Evolutionary conservation across 2,113 vertebrate species (phyloP).

Genomic region (Anhinga anhinga): DNA sequence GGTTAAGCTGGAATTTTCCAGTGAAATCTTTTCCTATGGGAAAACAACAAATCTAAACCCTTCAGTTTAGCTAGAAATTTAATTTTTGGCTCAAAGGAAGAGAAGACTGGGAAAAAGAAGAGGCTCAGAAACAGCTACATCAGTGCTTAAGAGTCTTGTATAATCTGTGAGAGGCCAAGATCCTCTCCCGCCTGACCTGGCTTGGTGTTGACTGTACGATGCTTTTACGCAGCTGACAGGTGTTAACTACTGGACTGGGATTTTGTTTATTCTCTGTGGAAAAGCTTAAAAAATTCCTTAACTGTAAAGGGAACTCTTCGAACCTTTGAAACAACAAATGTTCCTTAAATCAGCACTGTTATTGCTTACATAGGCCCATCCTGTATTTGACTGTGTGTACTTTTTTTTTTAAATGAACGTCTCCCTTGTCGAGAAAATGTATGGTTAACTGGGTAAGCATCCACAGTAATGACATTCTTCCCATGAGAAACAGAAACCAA

Average conservation of each 20-base stretch:
- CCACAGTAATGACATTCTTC: neutral
- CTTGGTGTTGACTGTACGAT: neutral
- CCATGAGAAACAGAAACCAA: neutral
- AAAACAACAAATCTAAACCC: neutral
- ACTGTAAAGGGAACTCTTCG: neutral
- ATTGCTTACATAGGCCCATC: neutral
- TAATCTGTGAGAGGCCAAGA: neutral
- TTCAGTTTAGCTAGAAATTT: neutral
- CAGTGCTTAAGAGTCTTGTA: neutral
- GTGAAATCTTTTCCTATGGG: neutral
- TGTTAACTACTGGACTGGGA: neutral
- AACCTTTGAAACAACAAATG: neutral
- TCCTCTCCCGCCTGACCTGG: neutral
- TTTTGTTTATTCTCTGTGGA: neutral
- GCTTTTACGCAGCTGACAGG: neutral
- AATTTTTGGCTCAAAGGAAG: neutral
- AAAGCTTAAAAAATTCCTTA: neutral
- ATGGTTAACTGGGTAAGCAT: neutral
- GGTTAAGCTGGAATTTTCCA: slow-evolving; percentile 37
- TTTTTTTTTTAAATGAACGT: neutral
- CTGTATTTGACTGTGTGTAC: neutral
- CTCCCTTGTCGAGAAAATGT: neutral
- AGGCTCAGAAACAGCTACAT: neutral
- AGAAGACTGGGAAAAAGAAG: neutral
- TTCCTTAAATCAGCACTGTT: neutral